Evolutionary conservation across 2,888 invertebrate genomes (phyloP).

Genomic region (Pantelozetes paolii): DNA sequence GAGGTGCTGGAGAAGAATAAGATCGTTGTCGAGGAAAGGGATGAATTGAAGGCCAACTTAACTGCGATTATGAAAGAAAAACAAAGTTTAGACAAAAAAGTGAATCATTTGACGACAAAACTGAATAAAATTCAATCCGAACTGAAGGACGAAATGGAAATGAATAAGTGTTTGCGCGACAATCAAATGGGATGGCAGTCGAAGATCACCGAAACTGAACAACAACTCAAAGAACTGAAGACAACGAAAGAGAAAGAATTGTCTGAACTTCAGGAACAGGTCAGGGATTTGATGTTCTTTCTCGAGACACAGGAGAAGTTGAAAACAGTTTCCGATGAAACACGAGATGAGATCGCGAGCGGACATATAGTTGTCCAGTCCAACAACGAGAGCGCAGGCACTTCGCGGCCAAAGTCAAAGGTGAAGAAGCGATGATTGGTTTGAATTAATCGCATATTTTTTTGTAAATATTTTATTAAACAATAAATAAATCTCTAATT

Average conservation of each 20-base stretch:
- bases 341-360: constrained; percentile 47
- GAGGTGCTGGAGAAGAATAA: constrained; percentile 59
- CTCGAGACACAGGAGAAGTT: constrained; percentile 74
- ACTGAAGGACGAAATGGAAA: constrained; percentile 75
- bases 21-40: constrained; percentile 56
- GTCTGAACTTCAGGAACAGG: constrained; percentile 80
- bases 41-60: constrained; percentile 45
- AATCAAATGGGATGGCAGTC: constrained; percentile 70
- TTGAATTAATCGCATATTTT: background rate
- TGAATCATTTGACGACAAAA: constrained; percentile 53
- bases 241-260: constrained; percentile 61
- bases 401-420: constrained; percentile 29
- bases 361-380: constrained; percentile 45
- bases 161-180: constrained; percentile 69
- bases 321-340: constrained; percentile 47
- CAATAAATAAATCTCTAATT: background rate
- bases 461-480: constrained; percentile 14
- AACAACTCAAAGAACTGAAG: constrained; percentile 53
- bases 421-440: constrained; percentile 14
- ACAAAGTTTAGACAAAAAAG: constrained; percentile 65
- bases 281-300: constrained; percentile 94
- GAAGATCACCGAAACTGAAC: constrained; percentile 60
- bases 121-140: constrained; percentile 65
- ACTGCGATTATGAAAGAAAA: constrained; percentile 62
- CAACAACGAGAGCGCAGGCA: background rate